Percentiles rank a stretch among this genome's conserved stretches.
Conservation (phyloP, 2,797 vertebrate genomes). For the Crax fasciolata region DNA sequence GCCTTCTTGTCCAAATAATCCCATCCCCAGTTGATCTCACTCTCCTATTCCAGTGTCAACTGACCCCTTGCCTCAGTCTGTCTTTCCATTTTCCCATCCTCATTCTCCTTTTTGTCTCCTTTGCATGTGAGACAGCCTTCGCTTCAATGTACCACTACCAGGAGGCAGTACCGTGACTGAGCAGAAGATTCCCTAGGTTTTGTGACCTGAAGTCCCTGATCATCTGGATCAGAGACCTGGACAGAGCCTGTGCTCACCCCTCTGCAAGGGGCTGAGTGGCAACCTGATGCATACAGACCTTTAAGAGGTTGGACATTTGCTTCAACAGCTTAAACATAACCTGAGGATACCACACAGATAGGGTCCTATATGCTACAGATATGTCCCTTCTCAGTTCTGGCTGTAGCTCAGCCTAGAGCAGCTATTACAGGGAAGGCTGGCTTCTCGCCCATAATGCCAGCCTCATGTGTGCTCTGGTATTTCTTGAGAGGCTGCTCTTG, state of each 20-base stretch:
- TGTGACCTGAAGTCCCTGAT: background rate
- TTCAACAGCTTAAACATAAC: background rate
- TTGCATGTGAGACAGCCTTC: background rate
- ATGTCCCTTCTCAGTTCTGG: background rate
- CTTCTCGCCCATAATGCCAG: background rate
- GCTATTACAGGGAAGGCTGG: background rate
- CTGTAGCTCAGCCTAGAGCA: conserved; percentile 18
- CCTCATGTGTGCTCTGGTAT: background rate
- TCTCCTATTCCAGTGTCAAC: background rate
- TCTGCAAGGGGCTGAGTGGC: background rate
- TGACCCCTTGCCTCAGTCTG: background rate
- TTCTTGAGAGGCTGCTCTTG: background rate
- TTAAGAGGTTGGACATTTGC: background rate
- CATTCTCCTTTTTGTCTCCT: background rate
- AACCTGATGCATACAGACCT: background rate
- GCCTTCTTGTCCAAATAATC: background rate
- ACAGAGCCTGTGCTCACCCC: background rate
- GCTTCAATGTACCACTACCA: background rate
- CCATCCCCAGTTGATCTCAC: background rate
- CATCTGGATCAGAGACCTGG: background rate
- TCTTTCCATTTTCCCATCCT: background rate
- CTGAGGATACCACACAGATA: background rate
- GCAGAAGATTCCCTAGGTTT: background rate
- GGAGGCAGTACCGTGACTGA: background rate
- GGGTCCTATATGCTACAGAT: background rate